Percentiles rank a stretch among this genome's conserved stretches.
phyloP scores from a whole-genome alignment of 1,140 invertebrate species.

The Platyura marginata region DNA sequence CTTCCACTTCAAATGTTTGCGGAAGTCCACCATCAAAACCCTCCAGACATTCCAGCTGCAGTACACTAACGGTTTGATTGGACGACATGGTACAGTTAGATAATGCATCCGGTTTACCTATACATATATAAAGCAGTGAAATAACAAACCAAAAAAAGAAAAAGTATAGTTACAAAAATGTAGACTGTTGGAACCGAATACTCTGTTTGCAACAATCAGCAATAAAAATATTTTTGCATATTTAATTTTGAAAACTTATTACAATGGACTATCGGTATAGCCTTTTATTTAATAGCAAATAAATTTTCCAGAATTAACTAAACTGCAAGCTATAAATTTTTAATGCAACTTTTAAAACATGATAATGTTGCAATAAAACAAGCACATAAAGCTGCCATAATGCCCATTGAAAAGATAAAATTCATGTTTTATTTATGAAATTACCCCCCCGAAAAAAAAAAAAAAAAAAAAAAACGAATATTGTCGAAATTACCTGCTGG shows the following conservation, averaged over 20 bases:
- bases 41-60: conserved; percentile 48
- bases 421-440: conserved; percentile 2
- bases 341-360: conserved; percentile 1
- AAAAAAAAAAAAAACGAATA: too few relatives aligned
- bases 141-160: too few relatives aligned
- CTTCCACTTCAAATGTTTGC: conserved; percentile 48
- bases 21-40: conserved; percentile 54
- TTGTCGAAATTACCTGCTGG: conserved; percentile 53
- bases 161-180: too few relatives aligned
- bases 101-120: conserved; percentile 50
- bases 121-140: conserved; percentile 12
- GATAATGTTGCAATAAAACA: background rate
- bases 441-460: too few relatives aligned
- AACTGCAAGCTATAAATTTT: conserved; percentile 1
- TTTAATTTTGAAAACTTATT: background rate
- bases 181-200: too few relatives aligned
- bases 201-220: too few relatives aligned
- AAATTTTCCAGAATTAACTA: conserved; percentile 2
- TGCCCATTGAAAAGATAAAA: background rate
- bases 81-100: conserved; percentile 48
- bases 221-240: too few relatives aligned
- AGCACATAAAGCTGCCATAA: background rate
- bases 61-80: conserved; percentile 47
- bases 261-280: too few relatives aligned
- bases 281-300: background rate